phyloP scores from a whole-genome alignment of 2,797 vertebrate genomes.

The Balearica regulorum region DNA sequence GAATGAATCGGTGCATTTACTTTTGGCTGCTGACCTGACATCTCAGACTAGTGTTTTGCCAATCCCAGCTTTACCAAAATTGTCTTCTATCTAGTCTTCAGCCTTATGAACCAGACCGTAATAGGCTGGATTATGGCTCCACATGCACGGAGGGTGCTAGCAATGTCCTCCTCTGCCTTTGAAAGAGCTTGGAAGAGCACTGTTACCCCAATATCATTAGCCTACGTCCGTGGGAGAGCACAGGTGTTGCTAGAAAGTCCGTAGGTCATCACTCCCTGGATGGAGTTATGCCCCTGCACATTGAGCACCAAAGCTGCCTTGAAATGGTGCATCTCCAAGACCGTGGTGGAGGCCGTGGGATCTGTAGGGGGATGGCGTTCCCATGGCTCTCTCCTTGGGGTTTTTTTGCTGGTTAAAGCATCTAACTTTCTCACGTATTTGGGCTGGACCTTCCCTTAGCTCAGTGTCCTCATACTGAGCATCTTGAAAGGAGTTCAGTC shows the following conservation, averaged over 20 bases:
- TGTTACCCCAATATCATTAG: fast-evolving
- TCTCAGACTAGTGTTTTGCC: neutral
- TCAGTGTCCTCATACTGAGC: neutral
- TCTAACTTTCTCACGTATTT: neutral
- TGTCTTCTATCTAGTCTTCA: neutral
- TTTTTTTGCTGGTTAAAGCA: neutral
- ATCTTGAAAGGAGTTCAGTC: fast-evolving
- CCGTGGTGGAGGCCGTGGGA: neutral
- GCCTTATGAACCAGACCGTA: neutral
- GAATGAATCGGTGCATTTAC: neutral
- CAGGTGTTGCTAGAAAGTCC: neutral
- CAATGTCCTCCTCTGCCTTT: neutral
- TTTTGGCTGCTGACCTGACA: neutral
- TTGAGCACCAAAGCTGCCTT: neutral
- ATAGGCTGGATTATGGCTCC: neutral
- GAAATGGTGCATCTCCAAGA: neutral
- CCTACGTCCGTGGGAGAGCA: fast-evolving
- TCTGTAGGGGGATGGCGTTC: neutral
- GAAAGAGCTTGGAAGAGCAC: neutral
- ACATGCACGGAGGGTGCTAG: neutral
- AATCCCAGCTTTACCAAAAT: neutral
- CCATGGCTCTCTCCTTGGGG: neutral
- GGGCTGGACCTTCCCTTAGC: neutral
- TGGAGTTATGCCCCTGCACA: fast-evolving
- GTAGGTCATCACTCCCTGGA: neutral